Evolutionary conservation across 2,888 invertebrate genomes (phyloP), one percentile per base, ranked within the genome.

Genomic region (Sphaerophoria taeniata): DNA sequence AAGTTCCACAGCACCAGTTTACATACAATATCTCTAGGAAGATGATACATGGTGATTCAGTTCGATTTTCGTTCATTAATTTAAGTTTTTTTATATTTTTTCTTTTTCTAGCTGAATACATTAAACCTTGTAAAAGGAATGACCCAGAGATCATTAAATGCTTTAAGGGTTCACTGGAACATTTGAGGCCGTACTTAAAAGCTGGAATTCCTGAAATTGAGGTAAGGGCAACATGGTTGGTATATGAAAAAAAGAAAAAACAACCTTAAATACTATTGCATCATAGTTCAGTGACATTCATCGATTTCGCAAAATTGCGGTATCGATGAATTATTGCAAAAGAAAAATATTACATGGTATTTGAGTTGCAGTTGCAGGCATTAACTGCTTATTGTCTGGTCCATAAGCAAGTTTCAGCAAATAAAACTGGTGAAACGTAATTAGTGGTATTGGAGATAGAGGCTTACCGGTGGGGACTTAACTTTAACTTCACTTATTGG

Each of bases 131-230:
- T 88, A 93, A 93, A 74, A 93, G 94, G 88, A 93, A 93, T 78
- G 95, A 95, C 90, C 94, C 95, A 0, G 90, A 94, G 45, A 87
- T 95, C 34, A 91, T 93, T 24, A 91, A 93, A 9, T 95, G 95
- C 87, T 93, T 95, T 61, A 93, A 92, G 65, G 91, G 91, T 5
- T 93, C 94, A 9, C 91, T 95, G 45, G 93, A 94, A 76, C 93
- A 93, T 88, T 89, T 95, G 58, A 92, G 93, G 83, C 95, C 95
- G 0, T 94, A 94, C 89, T 90, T 95, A 84, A 92, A 93, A 4
- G 91, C 89, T 24, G 95, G 95, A 39, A 94, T 95, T 76, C 93
- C 94, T 24, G 95, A 95, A 88, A 94, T 95, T 82, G 94, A 94
- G 89, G 92, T 92, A 78, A 87, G 90, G 88, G 53, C 9, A 34